Conservation (phyloP, 2,888 invertebrate genomes). For the Lutraria lutraria region DNA sequence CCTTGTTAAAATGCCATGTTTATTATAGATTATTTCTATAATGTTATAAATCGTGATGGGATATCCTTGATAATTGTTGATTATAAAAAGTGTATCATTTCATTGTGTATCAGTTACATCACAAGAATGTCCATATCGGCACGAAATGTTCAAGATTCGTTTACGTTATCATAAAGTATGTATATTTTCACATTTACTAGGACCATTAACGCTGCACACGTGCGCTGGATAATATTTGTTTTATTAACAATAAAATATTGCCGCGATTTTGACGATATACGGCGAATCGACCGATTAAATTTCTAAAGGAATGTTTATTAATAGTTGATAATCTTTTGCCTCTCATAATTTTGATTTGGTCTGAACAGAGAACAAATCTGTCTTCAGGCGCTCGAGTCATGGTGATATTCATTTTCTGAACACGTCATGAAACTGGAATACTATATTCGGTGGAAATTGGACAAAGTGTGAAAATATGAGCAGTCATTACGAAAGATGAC, state of each 20-base stretch:
- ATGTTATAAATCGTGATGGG: background rate
- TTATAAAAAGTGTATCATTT: background rate
- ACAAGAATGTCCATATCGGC: conserved; percentile 4
- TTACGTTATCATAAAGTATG: conserved; percentile 1
- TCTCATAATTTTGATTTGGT: background rate
- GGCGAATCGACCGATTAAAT: background rate
- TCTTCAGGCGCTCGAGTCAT: background rate
- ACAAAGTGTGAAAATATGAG: background rate
- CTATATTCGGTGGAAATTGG: background rate
- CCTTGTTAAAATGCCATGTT: background rate
- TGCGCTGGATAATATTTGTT: conserved; percentile 5
- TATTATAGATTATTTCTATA: conserved; percentile 3
- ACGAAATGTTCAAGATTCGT: conserved; percentile 5
- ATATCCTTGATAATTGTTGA: conserved; percentile 11
- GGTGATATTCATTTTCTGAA: too few species aligned
- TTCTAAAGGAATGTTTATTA: conserved; percentile 2
- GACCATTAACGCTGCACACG: background rate
- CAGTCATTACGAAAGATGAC: background rate
- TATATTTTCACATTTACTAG: background rate
- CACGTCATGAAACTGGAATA: too few species aligned
- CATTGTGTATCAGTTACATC: conserved; percentile 3
- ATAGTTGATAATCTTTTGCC: background rate
- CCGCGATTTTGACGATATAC: conserved; percentile 8
- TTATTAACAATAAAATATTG: conserved; percentile 19
- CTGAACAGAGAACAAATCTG: background rate